phyloP scores from a whole-genome alignment of 2,113 vertebrate genomes.

The Catagonus wagneri region DNA sequence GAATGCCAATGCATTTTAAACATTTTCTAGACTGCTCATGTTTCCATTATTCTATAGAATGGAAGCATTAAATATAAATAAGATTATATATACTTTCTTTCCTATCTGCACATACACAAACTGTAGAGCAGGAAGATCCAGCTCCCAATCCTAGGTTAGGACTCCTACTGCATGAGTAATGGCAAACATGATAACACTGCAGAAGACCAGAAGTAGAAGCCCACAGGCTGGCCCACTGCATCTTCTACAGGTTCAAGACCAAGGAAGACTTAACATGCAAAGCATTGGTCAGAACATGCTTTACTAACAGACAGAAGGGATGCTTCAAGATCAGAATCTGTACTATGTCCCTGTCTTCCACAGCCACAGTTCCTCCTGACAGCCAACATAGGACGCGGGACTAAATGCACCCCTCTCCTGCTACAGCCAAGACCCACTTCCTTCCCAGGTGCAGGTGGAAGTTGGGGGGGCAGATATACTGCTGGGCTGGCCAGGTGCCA shows the following conservation, averaged over 20 bases:
- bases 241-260: background rate
- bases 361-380: rapidly evolving
- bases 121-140: background rate
- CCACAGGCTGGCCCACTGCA: background rate
- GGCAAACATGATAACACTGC: rapidly evolving
- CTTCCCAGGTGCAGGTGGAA: too few species aligned
- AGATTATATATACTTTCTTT: background rate
- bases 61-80: background rate
- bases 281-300: background rate
- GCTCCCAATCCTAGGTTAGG: background rate
- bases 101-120: background rate
- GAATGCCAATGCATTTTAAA: background rate
- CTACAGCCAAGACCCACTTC: background rate
- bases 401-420: background rate
- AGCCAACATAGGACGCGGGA: background rate
- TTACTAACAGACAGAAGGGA: background rate
- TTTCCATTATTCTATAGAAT: background rate
- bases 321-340: background rate
- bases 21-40: background rate
- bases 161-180: background rate
- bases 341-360: too few species aligned
- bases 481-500: background rate
- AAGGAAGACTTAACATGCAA: too few species aligned
- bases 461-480: background rate
- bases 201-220: background rate